Conservation (phyloP, 2,797 vertebrate genomes). For the Amniataba percoides region DNA sequence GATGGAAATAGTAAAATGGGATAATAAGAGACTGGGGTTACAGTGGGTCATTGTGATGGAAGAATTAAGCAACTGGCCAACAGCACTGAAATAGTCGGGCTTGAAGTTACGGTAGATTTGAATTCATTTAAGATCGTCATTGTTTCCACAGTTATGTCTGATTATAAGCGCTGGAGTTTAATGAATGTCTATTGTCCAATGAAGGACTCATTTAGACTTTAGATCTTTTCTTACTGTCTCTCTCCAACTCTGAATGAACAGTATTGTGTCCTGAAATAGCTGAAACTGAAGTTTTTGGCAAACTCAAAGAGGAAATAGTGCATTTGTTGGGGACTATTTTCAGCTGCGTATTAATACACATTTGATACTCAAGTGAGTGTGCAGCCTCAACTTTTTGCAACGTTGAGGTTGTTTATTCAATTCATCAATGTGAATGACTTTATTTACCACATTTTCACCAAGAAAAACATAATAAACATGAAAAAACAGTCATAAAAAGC, state of each 20-base stretch:
- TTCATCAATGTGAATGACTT: background rate
- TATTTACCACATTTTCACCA: background rate
- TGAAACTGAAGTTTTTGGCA: background rate
- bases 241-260: background rate
- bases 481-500: background rate
- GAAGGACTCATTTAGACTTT: background rate
- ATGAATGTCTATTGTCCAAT: background rate
- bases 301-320: background rate
- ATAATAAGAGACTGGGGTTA: constrained; percentile 10
- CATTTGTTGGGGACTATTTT: background rate
- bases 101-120: background rate
- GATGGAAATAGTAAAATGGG: background rate
- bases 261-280: background rate
- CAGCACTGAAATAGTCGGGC: background rate
- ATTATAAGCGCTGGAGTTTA: background rate
- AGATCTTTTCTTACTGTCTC: background rate
- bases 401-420: background rate
- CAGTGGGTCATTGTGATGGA: background rate
- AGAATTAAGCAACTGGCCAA: background rate
- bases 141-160: background rate
- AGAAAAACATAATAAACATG: background rate
- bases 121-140: background rate
- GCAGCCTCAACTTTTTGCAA: background rate
- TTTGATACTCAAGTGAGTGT: background rate
- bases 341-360: background rate